These are phyloP conservation scores for Scolanthus callimorphus DNA, from an alignment of 92 coral and sea anemone species.

Conservation along the genomic window DNA sequence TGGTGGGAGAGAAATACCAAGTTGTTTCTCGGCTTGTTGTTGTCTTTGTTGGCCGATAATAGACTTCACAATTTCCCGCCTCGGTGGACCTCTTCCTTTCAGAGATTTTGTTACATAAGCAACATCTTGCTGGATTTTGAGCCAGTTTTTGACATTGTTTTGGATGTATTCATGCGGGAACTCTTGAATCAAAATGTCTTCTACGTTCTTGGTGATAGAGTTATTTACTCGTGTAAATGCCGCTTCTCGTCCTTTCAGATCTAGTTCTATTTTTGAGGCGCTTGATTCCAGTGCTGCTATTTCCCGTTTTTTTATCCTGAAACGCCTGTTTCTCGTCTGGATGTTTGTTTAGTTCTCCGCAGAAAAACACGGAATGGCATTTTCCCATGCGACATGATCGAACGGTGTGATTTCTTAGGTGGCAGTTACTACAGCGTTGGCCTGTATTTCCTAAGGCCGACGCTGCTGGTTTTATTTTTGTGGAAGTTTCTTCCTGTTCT, in stretches of 20 bases:
- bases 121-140: slow-evolving; percentile 45
- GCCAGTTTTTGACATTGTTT: slow-evolving; percentile 30
- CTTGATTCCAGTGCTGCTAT: slow-evolving; percentile 20
- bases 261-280: slow-evolving; percentile 15
- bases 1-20: slow-evolving; percentile 16
- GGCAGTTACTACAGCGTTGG: slow-evolving; percentile 46
- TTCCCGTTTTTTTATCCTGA: slow-evolving; percentile 25
- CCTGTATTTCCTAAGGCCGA: no score
- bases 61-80: slow-evolving; percentile 23
- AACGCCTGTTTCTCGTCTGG: no score
- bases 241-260: slow-evolving; percentile 28
- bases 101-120: slow-evolving; percentile 25
- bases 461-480: no score
- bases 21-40: slow-evolving; percentile 10
- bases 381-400: slow-evolving; percentile 27
- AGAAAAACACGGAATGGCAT: slow-evolving; percentile 28
- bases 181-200: slow-evolving; percentile 33
- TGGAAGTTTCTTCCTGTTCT: no score
- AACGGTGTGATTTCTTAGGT: slow-evolving; percentile 35
- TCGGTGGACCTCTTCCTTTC: slow-evolving; percentile 28
- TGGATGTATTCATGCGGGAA: slow-evolving; percentile 18
- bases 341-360: slow-evolving; percentile 42
- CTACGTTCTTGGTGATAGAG: slow-evolving; percentile 18
- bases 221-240: slow-evolving; percentile 14
- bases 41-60: slow-evolving; percentile 11